Evolutionary conservation across 2,113 vertebrate genomes (phyloP), one percentile per base, ranked within the genome.

Genomic region (Vulpes lagopus): DNA sequence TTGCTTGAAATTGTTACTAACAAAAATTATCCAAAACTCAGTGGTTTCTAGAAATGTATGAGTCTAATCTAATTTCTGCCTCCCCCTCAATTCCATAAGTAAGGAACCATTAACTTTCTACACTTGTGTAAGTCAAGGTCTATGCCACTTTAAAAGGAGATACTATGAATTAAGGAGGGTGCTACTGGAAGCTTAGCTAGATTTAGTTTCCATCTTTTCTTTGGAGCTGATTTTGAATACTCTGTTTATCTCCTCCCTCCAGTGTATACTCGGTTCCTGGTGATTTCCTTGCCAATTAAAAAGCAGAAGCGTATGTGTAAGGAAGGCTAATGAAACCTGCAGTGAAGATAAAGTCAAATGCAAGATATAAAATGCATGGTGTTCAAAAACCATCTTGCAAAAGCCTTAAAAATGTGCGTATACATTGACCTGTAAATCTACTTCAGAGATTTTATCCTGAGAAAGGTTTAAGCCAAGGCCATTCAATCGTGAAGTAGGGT

Each of bases 161-260:
- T 92, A 92, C 87, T 79, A 69, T 8, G 49, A n/a, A 85, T 80
- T 51, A 78, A 81, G 91, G 89, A 49, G 59, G 43, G 55, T 1
- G 12, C 62, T 53, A 20, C 78, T 30, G 17, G 59, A 85, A 85
- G 86, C 82, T 49, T 14, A 91, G 89, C 81, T 62, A 80, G 62
- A 76, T 80, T 95, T 82, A 43, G 51, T 60, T 92, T 71, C 87
- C 74, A 64, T 30, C 80, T 89, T 91, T 92, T 90, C 87, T 94
- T 71, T 62, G 92, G 94, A 96, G 90, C 92, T 30, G 90, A 76
- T 87, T 80, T 79, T 78, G 89, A 92, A 89, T 94, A 82, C 94
- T 85, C 89, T 92, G 96, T 95, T 98, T 97, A 96, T 98, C 97
- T 96, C 84, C 92, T 96, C 95, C 90, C 94, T 97, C 94, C 97